Base-by-base conservation (phyloP, 2,888 invertebrate genomes). In the Drosophila maculinotata region DNA sequence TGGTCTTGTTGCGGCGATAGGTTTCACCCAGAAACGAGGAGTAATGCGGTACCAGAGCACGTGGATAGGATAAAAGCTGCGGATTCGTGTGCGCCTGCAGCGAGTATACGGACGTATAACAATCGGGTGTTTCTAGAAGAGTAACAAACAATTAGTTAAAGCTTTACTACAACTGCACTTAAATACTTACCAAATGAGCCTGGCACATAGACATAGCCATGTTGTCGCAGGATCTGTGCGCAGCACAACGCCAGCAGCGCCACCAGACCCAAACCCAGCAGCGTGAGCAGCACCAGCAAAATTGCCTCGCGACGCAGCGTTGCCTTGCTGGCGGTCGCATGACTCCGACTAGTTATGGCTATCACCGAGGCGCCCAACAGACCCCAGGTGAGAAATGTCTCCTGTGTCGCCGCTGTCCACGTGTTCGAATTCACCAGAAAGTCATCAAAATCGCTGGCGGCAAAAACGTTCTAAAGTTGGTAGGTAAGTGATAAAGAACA, bases 351-450 rank as follows among this genome's bases (percentile, higher is more conserved):
- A 25, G 90, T 88, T 33, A 92, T 89, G 15, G 91, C 85, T 30
- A 92, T 89, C 1, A 91, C 89, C 1, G 92, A 92, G 25, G 90
- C 85, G 0, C 92, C 92, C 20, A 97, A 92, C 7, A 97, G 91
- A 1, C 97, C 97, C 98, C 98, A 90, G 0, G 90, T 90, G 2
- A 97, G 93, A 89, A 97, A 97, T 0, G 95, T 95, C 91, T 98
- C 97, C 89, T 97, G 95, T 14, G 96, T 95, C 0, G 97, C 98
- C 0, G 97, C 96, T 23, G 96, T 93, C 97, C 98, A 98, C 76
- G 97, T 95, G 94, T 96, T 92, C 10, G 93, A 93, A 89, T 97
- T 97, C 41, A 95, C 93, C 89, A 97, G 96, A 91, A 97, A 97
- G 89, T 97, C 97, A 76, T 93, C 94, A 95, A 97, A 97, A 33